Conservation (phyloP, 2,113 vertebrate species). For the Procavia capensis region DNA sequence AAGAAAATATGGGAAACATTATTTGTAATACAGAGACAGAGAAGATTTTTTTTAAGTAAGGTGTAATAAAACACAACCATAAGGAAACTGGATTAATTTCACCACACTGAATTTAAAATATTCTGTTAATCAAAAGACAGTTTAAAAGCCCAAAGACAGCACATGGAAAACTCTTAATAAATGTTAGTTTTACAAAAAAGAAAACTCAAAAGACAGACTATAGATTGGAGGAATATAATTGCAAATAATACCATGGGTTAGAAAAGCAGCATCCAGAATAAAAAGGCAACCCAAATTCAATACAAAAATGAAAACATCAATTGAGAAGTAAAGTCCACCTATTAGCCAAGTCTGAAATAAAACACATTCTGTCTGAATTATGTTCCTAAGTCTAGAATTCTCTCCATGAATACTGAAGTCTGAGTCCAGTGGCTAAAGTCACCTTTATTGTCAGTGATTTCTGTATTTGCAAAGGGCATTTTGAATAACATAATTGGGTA, state of each 20-base stretch:
- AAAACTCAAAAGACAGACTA: not conserved
- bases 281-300: not conserved
- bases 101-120: not conserved
- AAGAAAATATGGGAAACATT: not conserved
- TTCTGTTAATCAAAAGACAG: not conserved
- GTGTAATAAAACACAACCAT: not conserved
- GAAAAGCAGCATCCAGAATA: not conserved
- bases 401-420: not conserved
- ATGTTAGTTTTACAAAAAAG: not conserved
- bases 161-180: not conserved
- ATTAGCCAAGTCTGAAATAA: constrained; percentile 5
- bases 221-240: not conserved
- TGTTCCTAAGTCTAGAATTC: not conserved
- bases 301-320: not conserved
- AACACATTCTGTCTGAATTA: not conserved
- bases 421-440: constrained; percentile 47
- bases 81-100: not conserved
- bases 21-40: not conserved
- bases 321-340: not conserved
- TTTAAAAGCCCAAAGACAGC: not conserved
- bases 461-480: constrained; percentile 63
- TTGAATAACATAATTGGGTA: constrained; percentile 3
- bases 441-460: constrained; percentile 48
- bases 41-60: not conserved
- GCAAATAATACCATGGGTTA: not conserved